Conservation (phyloP, 2,113 vertebrate genomes). For the Microtus oregoni region DNA sequence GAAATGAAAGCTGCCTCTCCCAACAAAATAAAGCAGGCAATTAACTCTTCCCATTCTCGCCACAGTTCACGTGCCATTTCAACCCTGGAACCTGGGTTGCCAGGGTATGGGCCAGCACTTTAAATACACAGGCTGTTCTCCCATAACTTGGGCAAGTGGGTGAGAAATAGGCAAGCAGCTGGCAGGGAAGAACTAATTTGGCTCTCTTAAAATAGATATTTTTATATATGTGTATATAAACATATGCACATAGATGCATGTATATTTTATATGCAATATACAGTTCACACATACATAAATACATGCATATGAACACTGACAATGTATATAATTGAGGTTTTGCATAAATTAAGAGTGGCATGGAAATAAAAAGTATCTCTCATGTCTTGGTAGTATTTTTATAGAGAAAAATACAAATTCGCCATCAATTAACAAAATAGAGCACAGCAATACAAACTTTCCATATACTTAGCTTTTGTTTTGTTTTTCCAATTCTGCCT, state of each 20-base stretch:
- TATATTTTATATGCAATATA: not conserved
- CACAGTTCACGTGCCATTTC: not conserved
- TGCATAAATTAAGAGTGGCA: not conserved
- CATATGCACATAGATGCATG: not conserved
- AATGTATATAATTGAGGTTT: not conserved
- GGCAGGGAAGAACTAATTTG: not conserved
- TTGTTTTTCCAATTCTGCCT: slow-evolving; percentile 13
- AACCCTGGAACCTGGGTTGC: slow-evolving; percentile 28
- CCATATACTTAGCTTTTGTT: not conserved
- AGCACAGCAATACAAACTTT: slow-evolving; percentile 41
- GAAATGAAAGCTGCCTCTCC: slow-evolving; percentile 84
- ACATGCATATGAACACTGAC: not conserved
- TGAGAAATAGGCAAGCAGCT: slow-evolving; percentile 10
- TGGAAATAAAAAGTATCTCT: not conserved
- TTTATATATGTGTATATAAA: not conserved
- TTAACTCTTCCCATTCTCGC: slow-evolving; percentile 79
- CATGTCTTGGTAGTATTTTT: slow-evolving; percentile 1
- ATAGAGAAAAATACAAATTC: slow-evolving; percentile 46
- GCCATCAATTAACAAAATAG: slow-evolving; percentile 20
- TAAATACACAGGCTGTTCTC: slow-evolving; percentile 32
- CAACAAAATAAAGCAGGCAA: slow-evolving; percentile 78
- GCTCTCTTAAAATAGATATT: slow-evolving; percentile 6
- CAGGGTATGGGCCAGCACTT: slow-evolving; percentile 26
- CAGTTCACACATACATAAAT: not conserved
- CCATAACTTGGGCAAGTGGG: not conserved